These are phyloP conservation scores for Poecilia picta DNA, from an alignment of 2,797 vertebrate genomes.

Conservation along the genomic window DNA sequence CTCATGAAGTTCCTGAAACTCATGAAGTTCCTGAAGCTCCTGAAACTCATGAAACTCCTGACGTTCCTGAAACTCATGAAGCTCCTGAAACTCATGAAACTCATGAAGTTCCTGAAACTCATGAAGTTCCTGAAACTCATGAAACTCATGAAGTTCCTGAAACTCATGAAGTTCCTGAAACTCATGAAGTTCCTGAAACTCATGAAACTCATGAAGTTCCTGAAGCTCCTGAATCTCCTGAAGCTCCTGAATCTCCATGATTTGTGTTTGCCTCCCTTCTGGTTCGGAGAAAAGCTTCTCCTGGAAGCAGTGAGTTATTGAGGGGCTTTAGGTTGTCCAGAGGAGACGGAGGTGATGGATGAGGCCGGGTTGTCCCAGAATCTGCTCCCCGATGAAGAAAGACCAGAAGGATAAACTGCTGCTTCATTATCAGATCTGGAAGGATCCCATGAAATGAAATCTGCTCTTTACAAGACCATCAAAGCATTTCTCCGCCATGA, in stretches of 20 bases:
- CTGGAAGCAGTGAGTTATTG: neutral
- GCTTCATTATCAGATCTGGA: neutral
- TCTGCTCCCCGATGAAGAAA: neutral
- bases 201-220: too few relatives aligned
- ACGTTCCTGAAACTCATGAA: too few relatives aligned
- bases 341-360: conserved; percentile 9
- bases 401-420: neutral
- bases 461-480: neutral
- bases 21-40: too few relatives aligned
- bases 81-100: too few relatives aligned
- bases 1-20: too few relatives aligned
- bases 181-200: too few relatives aligned
- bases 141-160: too few relatives aligned
- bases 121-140: too few relatives aligned
- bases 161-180: too few relatives aligned
- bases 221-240: too few relatives aligned
- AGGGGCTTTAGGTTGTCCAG: neutral
- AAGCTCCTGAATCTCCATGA: neutral
- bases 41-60: too few relatives aligned
- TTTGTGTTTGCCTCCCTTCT: neutral
- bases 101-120: too few relatives aligned
- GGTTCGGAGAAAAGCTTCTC: neutral
- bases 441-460: neutral
- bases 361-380: neutral
- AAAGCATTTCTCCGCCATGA: neutral